Evolutionary conservation across 2,888 invertebrate species (phyloP).

Genomic region (Lutraria lutraria): DNA sequence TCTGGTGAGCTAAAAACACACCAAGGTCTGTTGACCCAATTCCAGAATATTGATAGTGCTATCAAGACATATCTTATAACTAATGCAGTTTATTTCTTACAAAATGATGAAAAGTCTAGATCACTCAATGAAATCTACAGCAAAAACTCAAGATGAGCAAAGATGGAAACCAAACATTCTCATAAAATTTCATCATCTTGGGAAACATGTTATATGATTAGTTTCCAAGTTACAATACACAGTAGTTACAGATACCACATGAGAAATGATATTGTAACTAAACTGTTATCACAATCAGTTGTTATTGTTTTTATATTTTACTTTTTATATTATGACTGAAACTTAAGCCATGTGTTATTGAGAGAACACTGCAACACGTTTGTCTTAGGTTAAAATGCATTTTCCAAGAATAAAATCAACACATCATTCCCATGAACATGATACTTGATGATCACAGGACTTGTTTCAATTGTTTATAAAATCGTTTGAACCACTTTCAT

Average conservation of each 20-base stretch:
- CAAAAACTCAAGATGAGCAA: background rate
- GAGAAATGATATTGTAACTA: background rate
- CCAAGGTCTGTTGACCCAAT: too few species aligned
- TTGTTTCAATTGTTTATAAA: background rate
- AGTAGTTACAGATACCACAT: background rate
- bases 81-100: too few species aligned
- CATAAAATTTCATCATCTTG: background rate
- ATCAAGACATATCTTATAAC: too few species aligned
- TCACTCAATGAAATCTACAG: background rate
- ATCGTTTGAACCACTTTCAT: background rate
- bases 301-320: background rate
- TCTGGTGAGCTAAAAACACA: too few species aligned
- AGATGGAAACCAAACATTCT: background rate
- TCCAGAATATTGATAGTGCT: too few species aligned
- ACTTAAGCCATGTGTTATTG: background rate
- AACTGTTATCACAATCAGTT: background rate
- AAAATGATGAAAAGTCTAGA: too few species aligned
- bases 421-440: background rate
- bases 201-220: background rate
- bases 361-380: background rate
- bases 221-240: background rate
- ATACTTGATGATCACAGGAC: background rate
- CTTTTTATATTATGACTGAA: background rate
- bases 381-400: background rate
- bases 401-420: background rate